These are phyloP conservation scores for Acanthochromis polyacanthus DNA, from an alignment of 2,113 vertebrate species.

Conservation along the genomic window DNA sequence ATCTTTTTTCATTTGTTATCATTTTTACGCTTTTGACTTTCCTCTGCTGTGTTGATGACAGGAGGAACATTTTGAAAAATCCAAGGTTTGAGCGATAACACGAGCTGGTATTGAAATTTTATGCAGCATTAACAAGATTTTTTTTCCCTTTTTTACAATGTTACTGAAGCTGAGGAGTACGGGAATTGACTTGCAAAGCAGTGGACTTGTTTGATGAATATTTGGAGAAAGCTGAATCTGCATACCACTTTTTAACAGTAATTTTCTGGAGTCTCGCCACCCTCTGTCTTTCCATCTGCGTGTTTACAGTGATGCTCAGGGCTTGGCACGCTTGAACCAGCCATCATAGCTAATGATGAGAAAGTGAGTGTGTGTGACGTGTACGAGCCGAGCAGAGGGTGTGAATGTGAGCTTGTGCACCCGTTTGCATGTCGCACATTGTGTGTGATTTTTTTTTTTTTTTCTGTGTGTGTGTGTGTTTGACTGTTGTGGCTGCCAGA, in stretches of 20 bases:
- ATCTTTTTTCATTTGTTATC: constrained; percentile 47
- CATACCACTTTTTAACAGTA: constrained; percentile 62
- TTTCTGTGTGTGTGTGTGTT: constrained; percentile 5
- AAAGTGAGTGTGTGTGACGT: constrained; percentile 59
- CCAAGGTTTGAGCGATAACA: background rate
- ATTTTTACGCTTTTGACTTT: constrained; percentile 41
- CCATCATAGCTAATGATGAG: constrained; percentile 75
- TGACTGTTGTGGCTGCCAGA: constrained; percentile 63
- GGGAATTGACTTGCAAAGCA: constrained; percentile 28
- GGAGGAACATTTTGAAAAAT: constrained; percentile 25
- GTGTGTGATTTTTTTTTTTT: constrained; percentile 33
- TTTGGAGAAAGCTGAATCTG: constrained; percentile 45
- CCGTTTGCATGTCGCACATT: constrained; percentile 49
- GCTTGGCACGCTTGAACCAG: constrained; percentile 71
- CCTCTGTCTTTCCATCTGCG: constrained; percentile 75
- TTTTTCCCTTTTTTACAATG: background rate
- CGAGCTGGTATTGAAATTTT: background rate
- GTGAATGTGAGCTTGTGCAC: constrained; percentile 39
- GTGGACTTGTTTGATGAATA: constrained; percentile 22
- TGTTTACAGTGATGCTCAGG: constrained; percentile 79
- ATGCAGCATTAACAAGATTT: constrained; percentile 1
- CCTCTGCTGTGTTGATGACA: constrained; percentile 33
- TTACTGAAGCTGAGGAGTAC: background rate
- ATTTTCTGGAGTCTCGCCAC: constrained; percentile 58
- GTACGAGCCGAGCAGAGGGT: constrained; percentile 49